Conservation (phyloP, 2,797 vertebrate species). For the Leptatherina wallacei region DNA sequence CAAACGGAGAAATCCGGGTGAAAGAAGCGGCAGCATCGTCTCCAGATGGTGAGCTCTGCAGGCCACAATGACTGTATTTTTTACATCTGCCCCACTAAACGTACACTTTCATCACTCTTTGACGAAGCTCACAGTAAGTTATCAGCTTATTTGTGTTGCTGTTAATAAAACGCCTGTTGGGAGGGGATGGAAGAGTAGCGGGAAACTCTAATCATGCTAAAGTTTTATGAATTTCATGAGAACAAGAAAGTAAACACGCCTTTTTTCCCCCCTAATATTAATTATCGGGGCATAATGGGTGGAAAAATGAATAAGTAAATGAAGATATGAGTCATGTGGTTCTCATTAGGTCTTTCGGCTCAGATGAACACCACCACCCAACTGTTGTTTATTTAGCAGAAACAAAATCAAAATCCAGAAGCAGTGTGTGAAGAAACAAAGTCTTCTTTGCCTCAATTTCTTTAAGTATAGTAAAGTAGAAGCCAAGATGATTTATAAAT, state of each 20-base stretch:
- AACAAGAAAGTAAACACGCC: background rate
- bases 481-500: no score
- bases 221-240: background rate
- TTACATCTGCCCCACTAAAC: background rate
- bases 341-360: background rate
- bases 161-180: background rate
- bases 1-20: background rate
- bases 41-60: conserved; percentile 3
- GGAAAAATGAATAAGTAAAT: no score
- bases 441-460: no score
- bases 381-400: background rate
- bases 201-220: background rate
- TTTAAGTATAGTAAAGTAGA: no score
- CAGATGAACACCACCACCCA: background rate
- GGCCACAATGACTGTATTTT: background rate
- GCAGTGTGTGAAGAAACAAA: no score
- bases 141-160: background rate
- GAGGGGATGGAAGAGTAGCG: background rate
- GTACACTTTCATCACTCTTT: background rate
- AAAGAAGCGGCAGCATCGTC: background rate
- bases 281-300: background rate
- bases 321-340: background rate
- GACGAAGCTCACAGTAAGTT: background rate
- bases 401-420: background rate
- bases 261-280: no score